Evolutionary conservation across 1,140 invertebrate genomes (phyloP).

Genomic region (Sminthurides bifidus): DNA sequence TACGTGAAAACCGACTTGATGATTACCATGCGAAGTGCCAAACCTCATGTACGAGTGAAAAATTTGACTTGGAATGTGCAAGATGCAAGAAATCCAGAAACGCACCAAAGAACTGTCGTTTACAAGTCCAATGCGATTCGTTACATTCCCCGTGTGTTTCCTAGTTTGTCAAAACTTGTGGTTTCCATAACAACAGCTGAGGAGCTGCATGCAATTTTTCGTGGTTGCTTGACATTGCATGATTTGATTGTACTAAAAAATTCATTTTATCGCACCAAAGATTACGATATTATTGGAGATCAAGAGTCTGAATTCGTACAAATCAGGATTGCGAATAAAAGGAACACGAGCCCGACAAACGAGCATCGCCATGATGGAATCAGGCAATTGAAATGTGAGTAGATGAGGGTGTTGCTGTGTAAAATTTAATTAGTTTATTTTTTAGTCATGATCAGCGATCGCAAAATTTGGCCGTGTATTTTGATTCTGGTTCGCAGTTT

Average conservation of each 20-base stretch:
- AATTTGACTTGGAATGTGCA: background rate
- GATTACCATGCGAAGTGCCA: background rate
- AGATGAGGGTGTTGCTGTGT: background rate
- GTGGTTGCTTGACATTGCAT: background rate
- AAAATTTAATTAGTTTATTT: background rate
- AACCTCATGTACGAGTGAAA: background rate
- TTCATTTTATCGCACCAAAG: constrained; percentile 6
- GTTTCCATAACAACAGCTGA: constrained; percentile 1
- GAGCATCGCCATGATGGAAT: background rate
- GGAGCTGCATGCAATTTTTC: constrained; percentile 1
- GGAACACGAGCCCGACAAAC: background rate
- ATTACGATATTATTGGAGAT: constrained; percentile 1
- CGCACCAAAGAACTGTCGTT: background rate
- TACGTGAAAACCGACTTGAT: background rate
- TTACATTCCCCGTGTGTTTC: background rate
- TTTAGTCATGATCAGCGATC: too few species aligned
- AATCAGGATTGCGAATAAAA: background rate
- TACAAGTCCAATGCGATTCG: constrained; percentile 4
- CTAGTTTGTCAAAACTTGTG: background rate
- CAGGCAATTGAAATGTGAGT: background rate
- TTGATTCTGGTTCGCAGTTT: too few species aligned
- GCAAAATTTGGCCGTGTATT: too few species aligned
- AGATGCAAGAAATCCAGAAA: background rate
- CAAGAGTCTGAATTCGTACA: background rate
- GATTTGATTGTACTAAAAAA: constrained; percentile 4